Base-by-base conservation (phyloP, 1,140 invertebrate species). In the Hylaeus volcanicus region DNA sequence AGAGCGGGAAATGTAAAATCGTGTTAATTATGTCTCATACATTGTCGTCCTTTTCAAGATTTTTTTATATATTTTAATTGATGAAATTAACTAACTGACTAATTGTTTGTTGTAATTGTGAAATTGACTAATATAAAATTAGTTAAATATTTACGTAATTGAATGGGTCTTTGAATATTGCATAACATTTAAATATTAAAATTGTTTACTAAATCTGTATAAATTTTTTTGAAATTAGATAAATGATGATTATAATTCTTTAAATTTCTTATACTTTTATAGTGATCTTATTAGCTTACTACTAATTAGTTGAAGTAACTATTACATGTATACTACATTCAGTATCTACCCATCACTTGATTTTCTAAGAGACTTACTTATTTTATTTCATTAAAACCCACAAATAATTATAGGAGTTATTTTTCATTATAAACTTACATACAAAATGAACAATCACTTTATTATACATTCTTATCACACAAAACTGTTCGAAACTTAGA, bases 401-500 rank as follows among this genome's bases (percentile, higher is more conserved):
- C 41, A 11, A 43, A 41, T 15, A 15, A 58, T 6, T 5, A 26
- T 61, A 41, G 12, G 39, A 71, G 43, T 71, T 53, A 4, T 78
- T 71, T 51, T 60, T 48, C 39, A 37, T 66, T 41, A 80, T 12
- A 68, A 60, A 75, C 14, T 75, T 41, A 1, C 60, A 26, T 80
- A 75, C 61, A 78, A 71, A 81, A 71, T 63, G 53, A 70, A 69
- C 56, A 71, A 60, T 81, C 11, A 58, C 43, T 81, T 68, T 80
- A 80, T 66, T 75, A 75, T 80, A 74, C 70, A 79, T 45, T 56
- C 48, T 48, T 79, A 64, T 71, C 41, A 74, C 78, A 68, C 53
- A 80, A 75, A 48, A 68, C 48, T 80, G n/a, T 53, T 11, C 68
- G 14, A 68, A 68, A 68, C 43, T 74, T 80, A 68, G 39, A 64